Base-by-base conservation (phyloP, 2,113 vertebrate species). In the Corythornis cristatus region DNA sequence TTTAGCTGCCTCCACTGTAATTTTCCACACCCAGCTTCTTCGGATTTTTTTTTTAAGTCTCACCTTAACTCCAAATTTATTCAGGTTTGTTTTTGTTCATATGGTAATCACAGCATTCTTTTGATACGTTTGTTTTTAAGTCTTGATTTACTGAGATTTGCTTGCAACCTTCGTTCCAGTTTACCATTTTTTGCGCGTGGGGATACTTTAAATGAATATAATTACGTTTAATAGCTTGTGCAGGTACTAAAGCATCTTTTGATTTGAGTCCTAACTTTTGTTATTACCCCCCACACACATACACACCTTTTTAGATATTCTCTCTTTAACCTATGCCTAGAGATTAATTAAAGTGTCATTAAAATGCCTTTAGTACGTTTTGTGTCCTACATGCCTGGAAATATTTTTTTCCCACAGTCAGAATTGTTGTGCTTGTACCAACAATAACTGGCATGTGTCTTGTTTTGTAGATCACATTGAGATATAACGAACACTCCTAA, bases 271-370 rank as follows among this genome's bases (percentile, higher is more conserved):
- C 91, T 95, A 70, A 83, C 93, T 92, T 95, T 93, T 0, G 11
- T 94, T 94, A 89, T 88, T 94, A 94, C 91, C 89, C 82, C 93
- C 3, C 94, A 93, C 95, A 92, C 89, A 70, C 93, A 92, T 89
- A 93, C 93, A 89, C 87, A 85, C 91, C 89, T 95, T 93, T 93
- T 91, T 33, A 95, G 96, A 95, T 94, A 88, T 77, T 95, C 78
- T n/a, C 78, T 75, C 65, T 77, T 89, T 93, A 93, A 89, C 91
- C 85, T 88, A 92, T 96, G 93, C 89, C 93, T 51, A 57, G 87
- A 94, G 93, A 96, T 96, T 96, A 95, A 95, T 95, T 96, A 92
- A 92, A 92, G 94, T 93, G 91, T 70, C 94, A 96, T 96, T 95
- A 95, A 96, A 95, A 95, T 93, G 87, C 95, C 94, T 96, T 94